Conservation (phyloP, 1,140 invertebrate species). For the Oncopodura yosiiana region DNA sequence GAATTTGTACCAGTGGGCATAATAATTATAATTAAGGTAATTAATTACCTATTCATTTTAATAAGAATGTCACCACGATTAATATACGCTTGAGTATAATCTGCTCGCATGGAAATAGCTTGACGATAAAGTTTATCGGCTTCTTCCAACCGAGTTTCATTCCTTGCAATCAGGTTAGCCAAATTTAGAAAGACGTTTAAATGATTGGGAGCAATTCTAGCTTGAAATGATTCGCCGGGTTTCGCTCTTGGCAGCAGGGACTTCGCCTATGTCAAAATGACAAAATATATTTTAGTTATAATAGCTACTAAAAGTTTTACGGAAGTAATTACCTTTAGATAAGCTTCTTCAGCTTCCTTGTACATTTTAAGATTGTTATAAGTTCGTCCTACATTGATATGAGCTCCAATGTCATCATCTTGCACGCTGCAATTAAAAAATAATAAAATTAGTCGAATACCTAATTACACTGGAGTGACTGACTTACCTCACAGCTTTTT, state of each 20-base stretch:
- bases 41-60: conserved; percentile 64
- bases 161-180: conserved; percentile 88
- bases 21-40: not conserved
- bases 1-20: not conserved
- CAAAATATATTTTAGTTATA: not conserved
- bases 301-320: not conserved
- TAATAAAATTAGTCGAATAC: not conserved
- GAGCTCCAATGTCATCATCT: conserved; percentile 88
- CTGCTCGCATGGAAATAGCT: conserved; percentile 91
- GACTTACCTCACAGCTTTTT: conserved; percentile 67
- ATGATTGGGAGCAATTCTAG: conserved; percentile 89
- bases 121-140: conserved; percentile 86
- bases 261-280: conserved; percentile 53
- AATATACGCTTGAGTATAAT: conserved; percentile 95
- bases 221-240: conserved; percentile 86
- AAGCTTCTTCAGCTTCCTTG: conserved; percentile 83
- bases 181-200: conserved; percentile 92
- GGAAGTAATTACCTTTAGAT: conserved; percentile 54
- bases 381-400: conserved; percentile 91
- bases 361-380: conserved; percentile 86
- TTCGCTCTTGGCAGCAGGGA: conserved; percentile 78
- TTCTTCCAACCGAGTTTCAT: conserved; percentile 80
- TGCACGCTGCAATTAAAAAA: conserved; percentile 58
- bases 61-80: conserved; percentile 92
- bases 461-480: not conserved